Evolutionary conservation across 2,113 vertebrate genomes (phyloP).

Genomic region (Thinocorus orbignyianus): DNA sequence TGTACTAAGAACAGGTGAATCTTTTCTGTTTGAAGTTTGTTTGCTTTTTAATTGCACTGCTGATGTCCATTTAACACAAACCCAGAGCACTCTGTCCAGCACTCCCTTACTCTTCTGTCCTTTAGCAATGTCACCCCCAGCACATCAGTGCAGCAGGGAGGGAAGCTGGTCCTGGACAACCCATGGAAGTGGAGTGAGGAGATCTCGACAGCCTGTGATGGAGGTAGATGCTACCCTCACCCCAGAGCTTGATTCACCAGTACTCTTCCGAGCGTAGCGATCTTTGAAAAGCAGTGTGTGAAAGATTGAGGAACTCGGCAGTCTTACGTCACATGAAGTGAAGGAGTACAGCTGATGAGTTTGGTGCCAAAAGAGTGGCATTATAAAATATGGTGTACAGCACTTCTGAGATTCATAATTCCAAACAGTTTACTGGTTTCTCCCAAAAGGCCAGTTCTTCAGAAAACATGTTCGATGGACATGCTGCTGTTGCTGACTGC

Average conservation of each 20-base stretch:
- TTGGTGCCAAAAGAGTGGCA: background rate
- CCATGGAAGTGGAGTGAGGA: background rate
- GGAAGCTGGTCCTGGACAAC: fast-evolving
- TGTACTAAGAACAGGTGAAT: slow-evolving; percentile 13
- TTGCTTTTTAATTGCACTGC: background rate
- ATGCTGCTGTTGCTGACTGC: background rate
- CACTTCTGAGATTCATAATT: background rate
- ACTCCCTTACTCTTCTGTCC: background rate
- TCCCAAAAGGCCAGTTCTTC: background rate
- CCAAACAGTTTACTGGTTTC: background rate
- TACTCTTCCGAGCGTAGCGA: background rate
- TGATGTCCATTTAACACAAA: slow-evolving; percentile 9
- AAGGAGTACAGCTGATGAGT: background rate
- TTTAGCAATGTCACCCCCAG: background rate
- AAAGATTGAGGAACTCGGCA: background rate
- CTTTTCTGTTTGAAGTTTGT: slow-evolving; percentile 24
- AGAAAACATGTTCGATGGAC: background rate
- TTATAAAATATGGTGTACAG: background rate
- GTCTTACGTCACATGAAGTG: background rate
- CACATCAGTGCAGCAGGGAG: background rate
- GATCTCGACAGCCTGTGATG: background rate
- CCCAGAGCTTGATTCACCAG: background rate
- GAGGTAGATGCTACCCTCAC: background rate
- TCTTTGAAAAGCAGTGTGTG: background rate
- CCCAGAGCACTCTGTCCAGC: background rate